Percentiles rank a stretch among this genome's conserved stretches.
Conservation (phyloP, 1,140 invertebrate species). For the Dreissena rostriformis region DNA sequence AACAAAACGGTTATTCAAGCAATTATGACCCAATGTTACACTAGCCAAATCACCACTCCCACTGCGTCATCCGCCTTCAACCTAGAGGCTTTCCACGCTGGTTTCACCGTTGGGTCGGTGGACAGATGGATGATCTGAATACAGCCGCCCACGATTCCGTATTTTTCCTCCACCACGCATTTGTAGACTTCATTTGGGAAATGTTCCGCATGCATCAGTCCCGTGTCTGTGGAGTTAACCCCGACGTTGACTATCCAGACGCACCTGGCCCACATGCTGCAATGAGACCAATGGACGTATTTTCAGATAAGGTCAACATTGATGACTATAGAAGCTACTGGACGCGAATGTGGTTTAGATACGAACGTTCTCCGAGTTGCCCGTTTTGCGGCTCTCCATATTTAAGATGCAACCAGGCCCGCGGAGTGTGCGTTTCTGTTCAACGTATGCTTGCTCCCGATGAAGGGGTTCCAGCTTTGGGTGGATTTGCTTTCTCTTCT, state of each 20-base stretch:
- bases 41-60: too few relatives aligned
- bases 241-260: conserved; percentile 29
- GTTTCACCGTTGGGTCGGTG: too few relatives aligned
- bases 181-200: too few relatives aligned
- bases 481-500: background rate
- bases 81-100: too few relatives aligned
- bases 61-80: too few relatives aligned
- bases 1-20: too few relatives aligned
- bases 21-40: too few relatives aligned
- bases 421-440: conserved; percentile 29
- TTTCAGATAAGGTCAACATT: conserved; percentile 30
- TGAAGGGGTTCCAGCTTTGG: background rate
- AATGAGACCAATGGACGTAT: conserved; percentile 34
- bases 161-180: too few relatives aligned
- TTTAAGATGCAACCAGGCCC: conserved; percentile 19
- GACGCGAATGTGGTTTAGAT: conserved; percentile 54
- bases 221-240: conserved; percentile 40
- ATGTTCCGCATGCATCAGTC: conserved; percentile 55
- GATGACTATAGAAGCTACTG: conserved; percentile 45
- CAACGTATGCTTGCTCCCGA: background rate
- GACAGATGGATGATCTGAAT: too few relatives aligned
- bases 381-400: conserved; percentile 50
- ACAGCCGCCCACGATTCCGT: too few relatives aligned
- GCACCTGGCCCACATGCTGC: conserved; percentile 29
- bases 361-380: conserved; percentile 43